These are phyloP conservation scores for Amniataba percoides DNA, from an alignment of 2,797 vertebrate species.

Conservation along the genomic window DNA sequence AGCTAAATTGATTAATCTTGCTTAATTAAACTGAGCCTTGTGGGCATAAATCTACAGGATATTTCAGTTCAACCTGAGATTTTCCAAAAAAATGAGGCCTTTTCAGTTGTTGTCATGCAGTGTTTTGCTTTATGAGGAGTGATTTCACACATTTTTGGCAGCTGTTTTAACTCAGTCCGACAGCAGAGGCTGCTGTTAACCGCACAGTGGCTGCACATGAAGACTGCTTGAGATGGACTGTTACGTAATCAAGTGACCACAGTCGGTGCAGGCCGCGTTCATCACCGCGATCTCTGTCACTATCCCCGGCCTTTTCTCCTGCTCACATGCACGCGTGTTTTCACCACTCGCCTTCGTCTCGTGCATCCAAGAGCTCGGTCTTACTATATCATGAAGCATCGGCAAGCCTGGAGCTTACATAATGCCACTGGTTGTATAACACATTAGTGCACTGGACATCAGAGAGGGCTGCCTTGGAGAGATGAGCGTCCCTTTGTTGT, in stretches of 20 bases:
- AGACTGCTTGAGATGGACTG: slow-evolving; percentile 28
- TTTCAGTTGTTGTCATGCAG: background rate
- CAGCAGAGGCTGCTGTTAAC: slow-evolving; percentile 4
- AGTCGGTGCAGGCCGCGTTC: slow-evolving; percentile 31
- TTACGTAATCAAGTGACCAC: slow-evolving; percentile 56
- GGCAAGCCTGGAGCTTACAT: slow-evolving; percentile 56
- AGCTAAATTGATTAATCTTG: background rate
- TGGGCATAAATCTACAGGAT: too few species aligned
- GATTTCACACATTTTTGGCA: background rate
- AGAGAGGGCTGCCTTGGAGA: slow-evolving; percentile 7
- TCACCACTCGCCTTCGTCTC: slow-evolving; percentile 11
- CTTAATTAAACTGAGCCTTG: background rate
- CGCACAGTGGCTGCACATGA: slow-evolving; percentile 70
- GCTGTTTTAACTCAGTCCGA: background rate
- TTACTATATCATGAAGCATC: slow-evolving; percentile 9
- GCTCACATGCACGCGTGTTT: slow-evolving; percentile 24
- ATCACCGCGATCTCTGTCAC: slow-evolving; percentile 28
- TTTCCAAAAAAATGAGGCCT: too few species aligned
- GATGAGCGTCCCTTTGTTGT: background rate
- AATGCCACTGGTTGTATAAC: slow-evolving; percentile 75
- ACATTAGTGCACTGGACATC: slow-evolving; percentile 44
- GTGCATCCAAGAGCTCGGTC: background rate
- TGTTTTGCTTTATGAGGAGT: background rate
- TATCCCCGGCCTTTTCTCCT: slow-evolving; percentile 8
- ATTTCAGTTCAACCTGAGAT: background rate